phyloP scores from a whole-genome alignment of 2,888 invertebrate species.

The Adelognathus sp. region DNA sequence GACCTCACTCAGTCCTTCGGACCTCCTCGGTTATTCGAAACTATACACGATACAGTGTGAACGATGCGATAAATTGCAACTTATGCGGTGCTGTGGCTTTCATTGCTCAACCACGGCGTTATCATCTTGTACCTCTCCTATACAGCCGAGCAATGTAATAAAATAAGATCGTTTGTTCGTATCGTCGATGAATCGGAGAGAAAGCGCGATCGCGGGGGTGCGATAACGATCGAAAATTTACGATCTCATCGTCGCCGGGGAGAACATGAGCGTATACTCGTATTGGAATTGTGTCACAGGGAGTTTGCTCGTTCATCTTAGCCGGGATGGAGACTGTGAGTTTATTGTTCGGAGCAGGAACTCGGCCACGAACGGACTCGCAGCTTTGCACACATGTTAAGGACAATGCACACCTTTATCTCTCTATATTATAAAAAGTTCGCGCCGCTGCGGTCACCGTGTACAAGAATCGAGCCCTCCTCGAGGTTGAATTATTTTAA shows the following conservation, averaged over 20 bases:
- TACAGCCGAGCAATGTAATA: neutral
- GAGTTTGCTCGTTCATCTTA: slow-evolving; percentile 11
- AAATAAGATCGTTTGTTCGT: slow-evolving; percentile 4
- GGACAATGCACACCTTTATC: neutral
- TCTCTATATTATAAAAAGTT: neutral
- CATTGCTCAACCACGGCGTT: neutral
- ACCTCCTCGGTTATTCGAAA: neutral
- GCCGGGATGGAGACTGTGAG: neutral
- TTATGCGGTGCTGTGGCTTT: neutral
- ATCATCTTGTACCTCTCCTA: neutral
- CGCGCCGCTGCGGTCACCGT: too few species aligned
- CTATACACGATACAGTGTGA: neutral
- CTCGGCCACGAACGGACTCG: neutral
- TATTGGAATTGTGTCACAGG: slow-evolving; percentile 32
- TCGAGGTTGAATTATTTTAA: too few species aligned
- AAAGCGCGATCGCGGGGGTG: slow-evolving; percentile 42
- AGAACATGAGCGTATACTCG: slow-evolving; percentile 21
- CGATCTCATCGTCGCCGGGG: slow-evolving; percentile 30
- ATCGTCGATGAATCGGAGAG: slow-evolving; percentile 48
- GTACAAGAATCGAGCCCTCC: too few species aligned
- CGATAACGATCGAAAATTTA: slow-evolving; percentile 57
- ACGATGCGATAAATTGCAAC: neutral
- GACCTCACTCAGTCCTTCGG: neutral
- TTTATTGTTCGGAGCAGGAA: slow-evolving; percentile 1
- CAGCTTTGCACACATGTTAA: neutral